Evolutionary conservation across 2,113 vertebrate species (phyloP).

Genomic region (Rhodinocichla rosea): DNA sequence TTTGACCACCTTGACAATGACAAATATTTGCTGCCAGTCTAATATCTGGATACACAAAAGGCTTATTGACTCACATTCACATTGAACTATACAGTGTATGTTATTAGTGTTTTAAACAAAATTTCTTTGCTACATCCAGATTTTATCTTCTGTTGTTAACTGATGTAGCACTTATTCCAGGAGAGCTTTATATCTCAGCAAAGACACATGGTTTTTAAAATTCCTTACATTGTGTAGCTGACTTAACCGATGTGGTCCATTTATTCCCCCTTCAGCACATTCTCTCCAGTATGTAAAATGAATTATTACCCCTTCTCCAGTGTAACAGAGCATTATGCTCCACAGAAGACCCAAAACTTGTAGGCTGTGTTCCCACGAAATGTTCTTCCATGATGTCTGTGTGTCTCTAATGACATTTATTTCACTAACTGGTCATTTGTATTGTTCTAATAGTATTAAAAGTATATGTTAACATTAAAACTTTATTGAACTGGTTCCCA

Average conservation of each 20-base stretch:
- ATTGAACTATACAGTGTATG: background rate
- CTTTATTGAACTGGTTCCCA: background rate
- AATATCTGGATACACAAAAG: background rate
- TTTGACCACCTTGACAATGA: too few relatives aligned
- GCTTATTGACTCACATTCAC: background rate
- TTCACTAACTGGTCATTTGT: background rate
- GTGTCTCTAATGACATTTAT: background rate
- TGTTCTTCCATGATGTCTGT: background rate
- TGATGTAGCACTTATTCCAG: background rate
- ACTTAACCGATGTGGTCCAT: constrained; percentile 36
- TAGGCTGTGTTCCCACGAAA: background rate
- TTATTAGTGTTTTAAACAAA: background rate
- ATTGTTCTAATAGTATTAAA: background rate
- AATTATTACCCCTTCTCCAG: constrained; percentile 40
- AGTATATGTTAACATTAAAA: background rate
- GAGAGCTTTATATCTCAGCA: background rate
- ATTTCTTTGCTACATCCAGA: background rate
- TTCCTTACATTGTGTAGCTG: constrained; percentile 7
- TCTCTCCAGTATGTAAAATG: constrained; percentile 44
- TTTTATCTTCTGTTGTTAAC: background rate
- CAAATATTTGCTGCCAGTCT: background rate
- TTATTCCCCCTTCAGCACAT: constrained; percentile 40
- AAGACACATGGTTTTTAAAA: constrained; percentile 4
- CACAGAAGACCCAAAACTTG: background rate
- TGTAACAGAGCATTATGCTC: background rate